Percentiles rank a stretch among this genome's conserved stretches.
Evolutionary conservation across 2,113 vertebrate species (phyloP).

Genomic region (Macquaria australasica): DNA sequence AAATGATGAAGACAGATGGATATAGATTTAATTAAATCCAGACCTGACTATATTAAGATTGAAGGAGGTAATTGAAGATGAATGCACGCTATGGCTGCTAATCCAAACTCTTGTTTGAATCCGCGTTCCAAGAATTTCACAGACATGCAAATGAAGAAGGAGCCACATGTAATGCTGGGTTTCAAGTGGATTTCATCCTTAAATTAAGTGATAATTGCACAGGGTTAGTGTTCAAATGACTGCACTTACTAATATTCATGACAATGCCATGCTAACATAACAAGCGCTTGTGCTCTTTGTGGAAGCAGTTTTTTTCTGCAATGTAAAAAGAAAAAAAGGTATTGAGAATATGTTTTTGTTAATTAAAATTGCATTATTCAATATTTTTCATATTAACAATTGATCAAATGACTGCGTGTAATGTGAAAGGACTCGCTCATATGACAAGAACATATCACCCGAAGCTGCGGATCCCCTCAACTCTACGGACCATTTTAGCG

Average conservation of each 20-base stretch:
- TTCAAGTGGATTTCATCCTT: neutral
- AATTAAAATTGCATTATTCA: neutral
- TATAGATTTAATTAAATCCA: constrained; percentile 80
- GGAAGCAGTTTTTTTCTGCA: neutral
- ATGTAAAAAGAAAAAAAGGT: too few species aligned
- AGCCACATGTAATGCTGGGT: neutral
- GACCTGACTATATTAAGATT: constrained; percentile 79
- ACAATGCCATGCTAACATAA: neutral
- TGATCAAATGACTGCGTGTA: neutral
- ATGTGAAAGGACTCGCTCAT: neutral
- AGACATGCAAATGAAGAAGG: constrained; percentile 7
- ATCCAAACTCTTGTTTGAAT: constrained; percentile 40
- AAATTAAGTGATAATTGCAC: neutral
- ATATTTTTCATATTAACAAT: neutral
- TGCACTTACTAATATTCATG: neutral
- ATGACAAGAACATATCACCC: neutral
- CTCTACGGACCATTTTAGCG: neutral
- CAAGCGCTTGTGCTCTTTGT: neutral
- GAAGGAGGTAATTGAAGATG: constrained; percentile 75
- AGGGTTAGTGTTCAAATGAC: neutral
- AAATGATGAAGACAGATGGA: constrained; percentile 80
- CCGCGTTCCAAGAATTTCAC: neutral
- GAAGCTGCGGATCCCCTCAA: too few species aligned
- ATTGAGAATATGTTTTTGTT: neutral
- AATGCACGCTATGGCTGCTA: constrained; percentile 62